Conservation (phyloP, 1,140 invertebrate species). For the Cotesia typhae region DNA sequence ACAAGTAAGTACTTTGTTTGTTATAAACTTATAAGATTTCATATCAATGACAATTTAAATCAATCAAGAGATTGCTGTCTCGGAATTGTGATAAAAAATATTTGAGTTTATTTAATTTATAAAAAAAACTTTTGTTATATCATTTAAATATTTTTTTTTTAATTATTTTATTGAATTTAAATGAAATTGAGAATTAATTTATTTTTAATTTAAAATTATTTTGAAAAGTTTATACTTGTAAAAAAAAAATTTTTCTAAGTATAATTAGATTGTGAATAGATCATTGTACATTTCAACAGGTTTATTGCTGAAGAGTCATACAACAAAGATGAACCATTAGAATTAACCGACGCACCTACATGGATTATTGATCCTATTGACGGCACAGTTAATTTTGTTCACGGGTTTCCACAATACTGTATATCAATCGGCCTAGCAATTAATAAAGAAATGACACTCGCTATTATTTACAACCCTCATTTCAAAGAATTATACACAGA, state of each 20-base stretch:
- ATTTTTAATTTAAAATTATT: background rate
- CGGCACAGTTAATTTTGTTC: slow-evolving; percentile 79
- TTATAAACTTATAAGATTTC: too few relatives aligned
- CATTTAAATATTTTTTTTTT: too few relatives aligned
- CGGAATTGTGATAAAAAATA: too few relatives aligned
- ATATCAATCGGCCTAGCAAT: slow-evolving; percentile 74
- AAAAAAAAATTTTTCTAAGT: background rate
- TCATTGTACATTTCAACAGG: slow-evolving; percentile 59
- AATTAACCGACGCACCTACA: slow-evolving; percentile 83
- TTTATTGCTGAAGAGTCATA: slow-evolving; percentile 86
- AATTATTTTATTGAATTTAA: too few relatives aligned
- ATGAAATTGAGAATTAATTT: background rate
- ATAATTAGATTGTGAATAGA: background rate
- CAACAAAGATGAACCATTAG: slow-evolving; percentile 61
- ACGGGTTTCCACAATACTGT: slow-evolving; percentile 70
- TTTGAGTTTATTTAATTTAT: too few relatives aligned
- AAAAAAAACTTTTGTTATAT: too few relatives aligned
- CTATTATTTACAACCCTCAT: slow-evolving; percentile 82
- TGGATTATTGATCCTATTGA: slow-evolving; percentile 90
- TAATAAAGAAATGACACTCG: slow-evolving; percentile 73
- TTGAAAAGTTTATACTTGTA: slow-evolving; percentile 1
- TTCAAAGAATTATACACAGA: slow-evolving; percentile 78
- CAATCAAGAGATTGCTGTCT: too few relatives aligned
- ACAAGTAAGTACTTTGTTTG: slow-evolving; percentile 69
- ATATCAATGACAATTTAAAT: too few relatives aligned